Evolutionary conservation across 1,140 invertebrate genomes (phyloP), one percentile per base, ranked within the genome.

Genomic region (Ditylenchus dipsaci): DNA sequence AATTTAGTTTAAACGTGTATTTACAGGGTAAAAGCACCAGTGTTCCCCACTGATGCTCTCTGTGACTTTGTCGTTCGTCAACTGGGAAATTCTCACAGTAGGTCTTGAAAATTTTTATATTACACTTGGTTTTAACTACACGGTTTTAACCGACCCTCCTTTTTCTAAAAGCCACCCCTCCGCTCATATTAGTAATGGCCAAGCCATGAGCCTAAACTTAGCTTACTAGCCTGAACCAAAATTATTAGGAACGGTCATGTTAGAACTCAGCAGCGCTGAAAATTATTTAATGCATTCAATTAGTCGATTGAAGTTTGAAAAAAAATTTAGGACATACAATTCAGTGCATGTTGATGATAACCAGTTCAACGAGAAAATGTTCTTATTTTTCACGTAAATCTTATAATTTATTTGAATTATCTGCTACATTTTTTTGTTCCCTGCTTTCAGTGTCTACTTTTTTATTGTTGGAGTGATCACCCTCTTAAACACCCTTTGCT

Each of bases 341-440:
- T 17, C 59, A 61, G 59, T 61, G 59, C n/a, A 61, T 61, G 59
- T 29, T 61, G 19, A 61, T 45, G 29, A 61, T 61, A 61, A 61
- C 59, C 59, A 61, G 17, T 61, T 61, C 59, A 61, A 61, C 17
- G 59, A 61, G 59, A 61, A 61, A 27, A 61, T 61, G 59, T 53
- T 53, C 15, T 15, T 53, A 3, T 53, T 53, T 26, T 53, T 53
- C 49, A 21, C 49, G 49, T 53, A 53, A 53, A 1, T 45, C 15
- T 53, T 21, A 21, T 3, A 7, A 3, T 53, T 26, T 53, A 53
- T 17, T 38, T 53, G 15, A 53, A 53, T 3, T 53, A 53, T 3
- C 3, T 7, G 49, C 8, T 19, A 26, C n/a, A 53, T 53, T 53
- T 15, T 21, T 53, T 19, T 26, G 23, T 21, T n/a, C 11, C 11